Base-by-base conservation (phyloP, 2,797 vertebrate genomes). In the Coendou prehensilis region DNA sequence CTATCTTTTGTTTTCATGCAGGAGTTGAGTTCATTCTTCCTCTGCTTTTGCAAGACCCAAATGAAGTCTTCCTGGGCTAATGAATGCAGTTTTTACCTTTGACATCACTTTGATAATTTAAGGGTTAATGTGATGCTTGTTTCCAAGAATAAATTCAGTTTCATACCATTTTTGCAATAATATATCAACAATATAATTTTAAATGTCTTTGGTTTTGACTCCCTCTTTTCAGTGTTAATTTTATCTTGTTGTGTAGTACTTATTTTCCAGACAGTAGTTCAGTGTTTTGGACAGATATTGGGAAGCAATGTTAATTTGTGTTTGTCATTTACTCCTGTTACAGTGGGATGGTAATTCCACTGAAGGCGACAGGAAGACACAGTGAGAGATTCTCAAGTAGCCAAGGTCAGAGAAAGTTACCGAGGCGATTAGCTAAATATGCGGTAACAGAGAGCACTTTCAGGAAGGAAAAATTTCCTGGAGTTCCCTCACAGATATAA, bases 191-290 rank as follows among this genome's bases (percentile, higher is more conserved):
- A 63, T 20, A 52, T 3, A 41, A n/a, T 47, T 89, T 83, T 56
- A 13, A 83, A 84, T 61, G 10, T 33, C 11, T 82, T 81, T 71
- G 26, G 0, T 30, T 88, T 87, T 63, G 6, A 6, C 30, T 95
- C 63, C 20, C 23, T 83, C 7, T 85, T 76, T 73, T 90, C 23
- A 30, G 37, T 56, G 52, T 91, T 91, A 79, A 85, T 50, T 73
- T 57, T 83, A 37, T 57, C 10, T 52, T 59, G 1, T 33, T 88
- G 71, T 73, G 52, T 18, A 64, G 8, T 23, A 59, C 57, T 76
- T 92, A n/a, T 90, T 86, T 86, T 78, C 4, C 83, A 61, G 67
- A 81, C 3, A 88, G 6, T 33, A 88, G 64, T 64, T 80, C 84
- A 79, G 14, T 73, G 47, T 33, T 33, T 75, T 73, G 45, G 23